These are phyloP conservation scores for Karalla daura DNA, from an alignment of 2,797 vertebrate species.

Conservation along the genomic window DNA sequence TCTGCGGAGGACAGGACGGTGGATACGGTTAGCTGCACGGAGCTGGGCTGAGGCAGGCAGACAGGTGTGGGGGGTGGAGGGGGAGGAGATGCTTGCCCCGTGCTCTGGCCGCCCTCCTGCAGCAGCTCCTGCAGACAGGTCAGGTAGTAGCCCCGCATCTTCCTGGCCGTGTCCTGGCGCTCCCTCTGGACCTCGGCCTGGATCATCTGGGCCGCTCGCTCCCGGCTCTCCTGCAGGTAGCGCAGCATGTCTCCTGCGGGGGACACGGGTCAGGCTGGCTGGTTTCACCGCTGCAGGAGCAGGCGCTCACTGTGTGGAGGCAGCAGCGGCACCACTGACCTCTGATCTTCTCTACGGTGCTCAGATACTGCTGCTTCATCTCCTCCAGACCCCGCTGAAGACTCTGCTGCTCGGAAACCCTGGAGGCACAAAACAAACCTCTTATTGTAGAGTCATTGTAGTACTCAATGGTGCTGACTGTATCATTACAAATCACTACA, in stretches of 20 bases:
- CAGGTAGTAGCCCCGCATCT: slow-evolving; percentile 94
- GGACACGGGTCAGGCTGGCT: too few species aligned
- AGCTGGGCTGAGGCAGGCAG: slow-evolving; percentile 8
- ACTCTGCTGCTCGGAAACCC: slow-evolving; percentile 63
- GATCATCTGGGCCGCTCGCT: slow-evolving; percentile 91
- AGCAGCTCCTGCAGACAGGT: slow-evolving; percentile 94
- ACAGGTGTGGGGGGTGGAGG: too few species aligned
- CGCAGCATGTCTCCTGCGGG: slow-evolving; percentile 92
- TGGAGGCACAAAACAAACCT: slow-evolving; percentile 15
- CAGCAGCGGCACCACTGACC: slow-evolving; percentile 74
- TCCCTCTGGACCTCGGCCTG: slow-evolving; percentile 89
- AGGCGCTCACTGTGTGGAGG: too few species aligned
- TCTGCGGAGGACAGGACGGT: slow-evolving; percentile 71
- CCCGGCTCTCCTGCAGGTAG: slow-evolving; percentile 94
- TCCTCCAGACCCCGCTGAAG: slow-evolving; percentile 88
- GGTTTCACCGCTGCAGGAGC: too few species aligned
- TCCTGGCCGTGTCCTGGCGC: slow-evolving; percentile 91
- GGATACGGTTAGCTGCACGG: slow-evolving; percentile 25
- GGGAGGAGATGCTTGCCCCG: slow-evolving; percentile 87
- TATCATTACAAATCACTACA: neutral
- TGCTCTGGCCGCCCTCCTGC: slow-evolving; percentile 86
- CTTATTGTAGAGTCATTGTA: neutral
- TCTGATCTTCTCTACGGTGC: slow-evolving; percentile 92
- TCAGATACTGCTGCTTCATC: slow-evolving; percentile 93
- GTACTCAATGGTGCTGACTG: neutral